Conservation (phyloP, 1,140 invertebrate species). For the Nomia melanderi region DNA sequence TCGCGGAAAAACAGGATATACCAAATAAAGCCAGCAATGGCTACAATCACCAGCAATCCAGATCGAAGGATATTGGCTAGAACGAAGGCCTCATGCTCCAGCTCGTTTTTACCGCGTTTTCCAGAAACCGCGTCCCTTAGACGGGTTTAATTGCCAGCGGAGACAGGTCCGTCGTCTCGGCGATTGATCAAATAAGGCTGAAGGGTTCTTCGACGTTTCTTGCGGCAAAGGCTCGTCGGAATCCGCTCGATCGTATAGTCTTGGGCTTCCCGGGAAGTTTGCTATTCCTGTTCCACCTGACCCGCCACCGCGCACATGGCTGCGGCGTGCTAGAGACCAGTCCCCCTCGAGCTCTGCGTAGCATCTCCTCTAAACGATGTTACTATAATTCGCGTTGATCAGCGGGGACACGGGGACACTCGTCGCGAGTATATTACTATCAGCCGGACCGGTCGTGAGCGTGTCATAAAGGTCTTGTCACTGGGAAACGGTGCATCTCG, state of each 20-base stretch:
- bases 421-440: conserved; percentile 18
- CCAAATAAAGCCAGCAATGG: too few species aligned
- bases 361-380: background rate
- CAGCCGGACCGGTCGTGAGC: background rate
- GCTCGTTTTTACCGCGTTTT: background rate
- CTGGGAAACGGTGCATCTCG: background rate
- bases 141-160: background rate
- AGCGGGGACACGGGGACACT: too few species aligned
- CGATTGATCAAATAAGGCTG: background rate
- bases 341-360: background rate
- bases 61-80: too few species aligned
- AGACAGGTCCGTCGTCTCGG: background rate
- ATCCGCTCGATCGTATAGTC: background rate
- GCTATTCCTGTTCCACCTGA: background rate
- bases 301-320: background rate
- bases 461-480: background rate
- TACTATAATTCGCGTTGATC: background rate
- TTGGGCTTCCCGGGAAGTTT: background rate
- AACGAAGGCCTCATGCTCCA: background rate
- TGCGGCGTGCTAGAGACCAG: background rate
- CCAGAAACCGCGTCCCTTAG: background rate
- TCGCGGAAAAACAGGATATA: too few species aligned
- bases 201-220: background rate
- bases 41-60: too few species aligned
- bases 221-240: background rate